Evolutionary conservation across 2,113 vertebrate species (phyloP).

Genomic region (Asarcornis scutulata): DNA sequence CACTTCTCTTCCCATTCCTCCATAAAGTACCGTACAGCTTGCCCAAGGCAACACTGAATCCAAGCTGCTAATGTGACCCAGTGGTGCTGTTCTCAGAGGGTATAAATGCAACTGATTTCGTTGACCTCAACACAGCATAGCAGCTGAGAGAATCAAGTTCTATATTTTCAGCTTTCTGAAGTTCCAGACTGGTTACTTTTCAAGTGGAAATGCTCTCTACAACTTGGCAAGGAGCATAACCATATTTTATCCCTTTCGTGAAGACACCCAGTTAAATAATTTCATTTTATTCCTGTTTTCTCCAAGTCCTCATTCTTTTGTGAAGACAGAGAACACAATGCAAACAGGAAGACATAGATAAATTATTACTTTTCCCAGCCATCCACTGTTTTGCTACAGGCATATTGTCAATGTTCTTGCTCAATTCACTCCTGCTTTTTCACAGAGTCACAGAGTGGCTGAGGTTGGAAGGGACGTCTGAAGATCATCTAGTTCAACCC

Average conservation of each 20-base stretch:
- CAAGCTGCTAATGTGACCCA: not conserved
- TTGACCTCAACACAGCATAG: not conserved
- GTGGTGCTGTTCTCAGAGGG: not conserved
- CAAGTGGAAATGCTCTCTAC: not conserved
- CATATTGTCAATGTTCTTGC: not conserved
- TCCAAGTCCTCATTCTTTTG: not conserved
- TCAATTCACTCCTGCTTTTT: not conserved
- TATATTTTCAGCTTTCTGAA: not conserved
- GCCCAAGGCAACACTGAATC: not conserved
- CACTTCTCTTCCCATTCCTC: not conserved
- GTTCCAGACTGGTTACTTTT: not conserved
- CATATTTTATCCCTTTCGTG: not conserved
- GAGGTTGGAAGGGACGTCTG: too few species aligned
- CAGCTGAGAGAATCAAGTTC: not conserved
- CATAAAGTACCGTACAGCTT: not conserved
- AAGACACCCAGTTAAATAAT: not conserved
- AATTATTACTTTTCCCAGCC: conserved; percentile 9
- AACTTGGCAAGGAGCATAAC: not conserved
- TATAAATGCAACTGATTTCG: not conserved
- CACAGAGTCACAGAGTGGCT: not conserved
- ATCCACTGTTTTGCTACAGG: not conserved
- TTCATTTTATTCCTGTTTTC: not conserved
- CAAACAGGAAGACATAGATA: not conserved
- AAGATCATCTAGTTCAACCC: too few species aligned
- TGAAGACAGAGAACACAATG: not conserved